phyloP scores from a whole-genome alignment of 2,888 invertebrate genomes.

The Tipula lateralis region DNA sequence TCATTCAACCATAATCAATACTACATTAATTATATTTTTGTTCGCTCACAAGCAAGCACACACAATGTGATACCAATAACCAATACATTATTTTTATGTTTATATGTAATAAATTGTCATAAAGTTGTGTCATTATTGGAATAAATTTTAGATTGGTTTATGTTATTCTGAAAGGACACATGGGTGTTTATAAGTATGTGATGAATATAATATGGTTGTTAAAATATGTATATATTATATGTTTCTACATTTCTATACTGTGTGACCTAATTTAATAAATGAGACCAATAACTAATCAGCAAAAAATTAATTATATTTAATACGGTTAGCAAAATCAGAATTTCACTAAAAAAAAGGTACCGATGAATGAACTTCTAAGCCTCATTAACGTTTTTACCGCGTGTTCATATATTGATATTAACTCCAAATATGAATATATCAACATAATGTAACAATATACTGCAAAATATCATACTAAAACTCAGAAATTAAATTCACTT shows the following conservation, averaged over 20 bases:
- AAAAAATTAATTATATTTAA: too few relatives aligned
- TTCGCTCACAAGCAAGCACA: background rate
- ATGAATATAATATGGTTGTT: background rate
- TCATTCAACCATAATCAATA: constrained; percentile 19
- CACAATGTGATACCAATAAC: constrained; percentile 24
- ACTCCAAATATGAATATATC: too few relatives aligned
- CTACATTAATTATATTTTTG: constrained; percentile 1
- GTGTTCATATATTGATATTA: too few relatives aligned
- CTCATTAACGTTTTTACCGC: too few relatives aligned
- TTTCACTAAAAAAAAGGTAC: too few relatives aligned
- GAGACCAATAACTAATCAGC: background rate
- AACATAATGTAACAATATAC: too few relatives aligned
- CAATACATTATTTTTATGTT: constrained; percentile 11
- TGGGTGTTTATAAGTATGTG: background rate
- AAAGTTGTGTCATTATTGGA: constrained; percentile 13
- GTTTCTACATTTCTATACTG: too few relatives aligned
- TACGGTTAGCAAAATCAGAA: too few relatives aligned
- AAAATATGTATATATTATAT: background rate
- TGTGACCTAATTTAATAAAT: background rate
- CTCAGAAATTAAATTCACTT: background rate
- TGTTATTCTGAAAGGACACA: constrained; percentile 3
- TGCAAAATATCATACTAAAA: background rate
- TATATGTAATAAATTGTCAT: constrained; percentile 11
- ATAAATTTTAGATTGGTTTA: background rate
- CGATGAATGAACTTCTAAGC: too few relatives aligned